Percentiles rank a stretch among this genome's conserved stretches.
These are phyloP conservation scores for Artibeus jamaicensis DNA, from an alignment of 2,797 vertebrate genomes.

Conservation along the genomic window DNA sequence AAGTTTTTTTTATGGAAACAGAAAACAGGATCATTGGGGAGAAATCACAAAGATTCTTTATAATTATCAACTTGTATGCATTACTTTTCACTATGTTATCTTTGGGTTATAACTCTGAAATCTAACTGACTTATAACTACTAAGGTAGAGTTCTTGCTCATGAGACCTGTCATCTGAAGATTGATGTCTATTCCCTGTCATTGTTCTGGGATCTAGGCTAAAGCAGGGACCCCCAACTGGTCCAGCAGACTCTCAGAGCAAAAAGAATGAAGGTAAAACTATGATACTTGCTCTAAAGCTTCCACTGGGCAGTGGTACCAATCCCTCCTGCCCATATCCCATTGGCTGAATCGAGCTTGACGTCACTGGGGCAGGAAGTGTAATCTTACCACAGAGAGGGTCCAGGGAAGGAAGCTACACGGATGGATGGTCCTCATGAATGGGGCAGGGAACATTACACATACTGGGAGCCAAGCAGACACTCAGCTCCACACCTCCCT, in stretches of 20 bases:
- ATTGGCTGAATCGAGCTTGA: background rate
- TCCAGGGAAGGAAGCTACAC: background rate
- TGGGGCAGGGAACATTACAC: background rate
- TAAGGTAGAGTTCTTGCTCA: background rate
- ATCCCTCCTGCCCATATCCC: background rate
- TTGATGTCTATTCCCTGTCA: background rate
- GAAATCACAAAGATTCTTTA: background rate
- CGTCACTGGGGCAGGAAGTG: background rate
- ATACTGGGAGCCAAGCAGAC: background rate
- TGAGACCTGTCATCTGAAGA: background rate
- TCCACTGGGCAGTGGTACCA: background rate
- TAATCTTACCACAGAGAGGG: background rate
- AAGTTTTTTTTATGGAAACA: constrained; percentile 23
- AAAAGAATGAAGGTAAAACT: background rate
- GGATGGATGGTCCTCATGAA: background rate
- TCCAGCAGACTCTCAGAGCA: background rate
- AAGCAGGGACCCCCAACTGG: background rate
- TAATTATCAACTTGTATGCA: background rate
- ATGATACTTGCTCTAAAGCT: background rate
- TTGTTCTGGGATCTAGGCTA: background rate
- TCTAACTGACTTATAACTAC: background rate
- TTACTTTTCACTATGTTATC: background rate
- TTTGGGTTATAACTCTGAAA: background rate
- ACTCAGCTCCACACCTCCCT: constrained; percentile 8
- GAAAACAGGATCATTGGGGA: background rate